These are phyloP conservation scores for Sesamia inferens DNA, from an alignment of 2,888 invertebrate species.

Conservation along the genomic window DNA sequence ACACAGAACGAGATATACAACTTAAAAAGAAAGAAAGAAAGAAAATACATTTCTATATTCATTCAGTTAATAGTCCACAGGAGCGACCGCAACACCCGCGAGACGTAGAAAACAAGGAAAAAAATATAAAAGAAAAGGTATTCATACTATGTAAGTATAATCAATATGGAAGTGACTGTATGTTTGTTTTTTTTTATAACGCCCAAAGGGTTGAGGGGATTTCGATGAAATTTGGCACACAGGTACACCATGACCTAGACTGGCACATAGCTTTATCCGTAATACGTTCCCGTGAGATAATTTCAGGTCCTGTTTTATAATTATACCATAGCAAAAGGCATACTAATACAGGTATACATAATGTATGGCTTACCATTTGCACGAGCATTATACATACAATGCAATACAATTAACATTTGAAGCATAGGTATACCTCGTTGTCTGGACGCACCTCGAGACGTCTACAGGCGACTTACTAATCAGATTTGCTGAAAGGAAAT, in stretches of 20 bases:
- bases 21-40: not conserved
- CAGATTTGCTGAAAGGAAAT: slow-evolving; percentile 18
- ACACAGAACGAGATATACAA: not conserved
- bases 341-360: too few relatives aligned
- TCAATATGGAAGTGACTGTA: too few relatives aligned
- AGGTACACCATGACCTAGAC: not conserved
- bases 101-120: too few relatives aligned
- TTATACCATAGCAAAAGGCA: too few relatives aligned
- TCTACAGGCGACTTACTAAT: slow-evolving; percentile 11
- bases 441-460: not conserved
- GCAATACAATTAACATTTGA: not conserved
- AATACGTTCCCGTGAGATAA: not conserved
- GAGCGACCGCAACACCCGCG: too few relatives aligned
- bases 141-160: too few relatives aligned
- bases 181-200: too few relatives aligned
- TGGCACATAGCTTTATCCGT: not conserved
- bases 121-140: too few relatives aligned
- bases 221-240: too few relatives aligned
- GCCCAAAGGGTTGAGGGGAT: too few relatives aligned
- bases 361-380: too few relatives aligned
- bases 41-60: too few relatives aligned
- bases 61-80: not conserved
- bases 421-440: not conserved
- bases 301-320: not conserved
- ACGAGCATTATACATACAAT: not conserved